Evolutionary conservation across 1,140 invertebrate genomes (phyloP).

Genomic region (Limonius californicus): DNA sequence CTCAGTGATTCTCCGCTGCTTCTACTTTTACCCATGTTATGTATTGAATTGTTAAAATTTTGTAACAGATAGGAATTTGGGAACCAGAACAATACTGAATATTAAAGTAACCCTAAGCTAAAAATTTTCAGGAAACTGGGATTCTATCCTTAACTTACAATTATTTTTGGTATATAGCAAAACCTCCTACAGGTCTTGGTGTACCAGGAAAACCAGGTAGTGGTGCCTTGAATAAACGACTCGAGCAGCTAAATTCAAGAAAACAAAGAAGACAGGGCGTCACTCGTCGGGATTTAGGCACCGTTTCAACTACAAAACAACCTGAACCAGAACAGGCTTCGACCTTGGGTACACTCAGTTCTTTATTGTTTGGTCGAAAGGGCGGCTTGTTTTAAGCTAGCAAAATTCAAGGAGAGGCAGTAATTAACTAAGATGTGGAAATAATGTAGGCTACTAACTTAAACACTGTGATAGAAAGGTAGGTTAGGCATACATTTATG

Average conservation of each 20-base stretch:
- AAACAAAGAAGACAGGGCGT: constrained; percentile 47
- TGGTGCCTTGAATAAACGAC: constrained; percentile 49
- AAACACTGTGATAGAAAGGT: background rate
- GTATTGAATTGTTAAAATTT: too few relatives aligned
- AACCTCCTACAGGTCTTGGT: constrained; percentile 43
- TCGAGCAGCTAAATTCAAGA: constrained; percentile 46
- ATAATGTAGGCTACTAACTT: too few relatives aligned
- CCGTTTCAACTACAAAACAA: constrained; percentile 48
- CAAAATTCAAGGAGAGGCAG: background rate
- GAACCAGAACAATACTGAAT: background rate
- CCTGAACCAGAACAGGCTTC: constrained; percentile 46
- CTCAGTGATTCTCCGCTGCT: too few relatives aligned
- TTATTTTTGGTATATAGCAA: background rate
- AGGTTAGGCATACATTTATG: too few relatives aligned
- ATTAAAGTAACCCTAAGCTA: too few relatives aligned
- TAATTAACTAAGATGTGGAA: too few relatives aligned
- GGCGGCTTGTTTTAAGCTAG: constrained; percentile 72
- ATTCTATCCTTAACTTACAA: too few relatives aligned
- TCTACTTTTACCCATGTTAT: too few relatives aligned
- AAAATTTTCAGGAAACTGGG: too few relatives aligned
- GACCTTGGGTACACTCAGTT: constrained; percentile 73
- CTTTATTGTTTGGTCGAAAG: constrained; percentile 76
- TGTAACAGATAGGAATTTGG: too few relatives aligned
- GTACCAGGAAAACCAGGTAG: constrained; percentile 54
- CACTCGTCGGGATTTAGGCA: constrained; percentile 56